Base-by-base conservation (phyloP, 1,140 invertebrate genomes). In the Hylaeus anthracinus region DNA sequence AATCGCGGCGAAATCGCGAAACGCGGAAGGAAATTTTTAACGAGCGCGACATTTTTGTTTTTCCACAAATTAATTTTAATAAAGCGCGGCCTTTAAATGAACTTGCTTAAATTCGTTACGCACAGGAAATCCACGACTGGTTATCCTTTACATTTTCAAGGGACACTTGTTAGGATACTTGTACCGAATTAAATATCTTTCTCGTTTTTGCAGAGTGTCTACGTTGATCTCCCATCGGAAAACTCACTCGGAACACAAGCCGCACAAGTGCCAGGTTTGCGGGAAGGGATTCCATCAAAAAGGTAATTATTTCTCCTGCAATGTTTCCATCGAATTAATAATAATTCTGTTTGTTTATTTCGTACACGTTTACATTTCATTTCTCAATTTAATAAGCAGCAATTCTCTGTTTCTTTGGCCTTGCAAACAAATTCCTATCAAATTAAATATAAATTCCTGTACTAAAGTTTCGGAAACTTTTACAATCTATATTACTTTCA, bases 281-380 rank as follows among this genome's bases (percentile, higher is more conserved):
- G 95, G 95, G 71, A 96, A 96, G 89, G 96, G 95, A 87, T 97
- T 97, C 90, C 96, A 97, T 93, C 96, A 97, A 88, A 97, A 96
- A 95, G 96, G 96, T 96, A 91, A 87, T 39, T 15, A 14, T 41
- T 3, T 1, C 15, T 5, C 43, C 3, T 45, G 1, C 43, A 5
- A 45, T 45, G 0, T 45, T 45, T 26, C 26, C 26, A 26, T 26
- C 26, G 26, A 26, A 26, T 26, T 26, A 26, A 26, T 26, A 26
- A 26, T 26, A 26, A 26, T 26, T 26, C 0, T 26, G 26, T 26
- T 26, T 26, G 26, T 26, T 26, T 26, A 26, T 26, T 26, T 26
- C 0, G 26, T 5, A 45, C 43, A 45, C 43, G 43, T 45, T 3
- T 45, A 2, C 1, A 2, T 45, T 45, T 45, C 43, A 45, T 26